phyloP scores from a whole-genome alignment of 2,888 invertebrate species.

The Himalopsyche anomala region DNA sequence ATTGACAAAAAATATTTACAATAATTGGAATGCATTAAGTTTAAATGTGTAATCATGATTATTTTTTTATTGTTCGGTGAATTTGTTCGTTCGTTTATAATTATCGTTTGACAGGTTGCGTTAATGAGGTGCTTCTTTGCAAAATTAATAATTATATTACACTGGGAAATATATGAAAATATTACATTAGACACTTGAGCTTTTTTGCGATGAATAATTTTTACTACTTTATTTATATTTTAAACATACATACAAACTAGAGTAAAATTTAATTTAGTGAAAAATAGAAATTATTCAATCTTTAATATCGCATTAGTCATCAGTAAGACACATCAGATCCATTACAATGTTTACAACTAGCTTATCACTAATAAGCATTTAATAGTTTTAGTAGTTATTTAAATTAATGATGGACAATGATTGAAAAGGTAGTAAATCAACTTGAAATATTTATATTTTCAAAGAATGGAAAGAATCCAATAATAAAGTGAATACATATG shows the following conservation, averaged over 20 bases:
- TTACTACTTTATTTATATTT: slow-evolving; percentile 27
- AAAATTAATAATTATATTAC: neutral
- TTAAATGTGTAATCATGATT: slow-evolving; percentile 50
- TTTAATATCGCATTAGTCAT: slow-evolving; percentile 21
- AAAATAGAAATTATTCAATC: slow-evolving; percentile 34
- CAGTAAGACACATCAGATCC: slow-evolving; percentile 15
- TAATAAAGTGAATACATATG: no score
- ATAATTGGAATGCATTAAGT: slow-evolving; percentile 43
- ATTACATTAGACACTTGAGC: slow-evolving; percentile 21
- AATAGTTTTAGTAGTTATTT: slow-evolving; percentile 3
- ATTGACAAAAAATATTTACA: slow-evolving; percentile 5
- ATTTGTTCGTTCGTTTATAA: slow-evolving; percentile 52
- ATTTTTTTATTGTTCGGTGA: slow-evolving; percentile 49
- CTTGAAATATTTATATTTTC: no score
- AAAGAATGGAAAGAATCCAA: no score
- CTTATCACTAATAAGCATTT: slow-evolving; percentile 5
- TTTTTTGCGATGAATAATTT: neutral
- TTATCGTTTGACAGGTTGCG: slow-evolving; percentile 53
- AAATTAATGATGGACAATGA: neutral
- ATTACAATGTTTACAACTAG: slow-evolving; percentile 50
- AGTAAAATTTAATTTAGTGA: slow-evolving; percentile 30
- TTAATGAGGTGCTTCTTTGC: slow-evolving; percentile 45
- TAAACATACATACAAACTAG: slow-evolving; percentile 24
- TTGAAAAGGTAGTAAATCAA: no score
- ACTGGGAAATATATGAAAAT: slow-evolving; percentile 19